Base-by-base conservation (phyloP, 2,888 invertebrate species). In the Ashinkailepas kermadecensis region DNA sequence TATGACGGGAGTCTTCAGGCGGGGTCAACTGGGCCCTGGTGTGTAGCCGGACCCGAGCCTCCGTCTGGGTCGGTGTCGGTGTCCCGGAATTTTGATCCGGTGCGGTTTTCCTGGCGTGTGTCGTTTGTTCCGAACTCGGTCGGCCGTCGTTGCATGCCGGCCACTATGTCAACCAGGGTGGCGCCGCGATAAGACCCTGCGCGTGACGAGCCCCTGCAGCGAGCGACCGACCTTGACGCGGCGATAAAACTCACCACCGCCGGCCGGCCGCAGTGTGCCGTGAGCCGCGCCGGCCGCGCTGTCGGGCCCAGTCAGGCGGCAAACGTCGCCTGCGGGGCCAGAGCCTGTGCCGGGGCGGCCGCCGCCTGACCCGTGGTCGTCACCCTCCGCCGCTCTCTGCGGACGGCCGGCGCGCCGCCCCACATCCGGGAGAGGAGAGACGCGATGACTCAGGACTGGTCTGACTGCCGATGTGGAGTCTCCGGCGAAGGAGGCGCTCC, bases 401-500 rank as follows among this genome's bases (percentile, higher is more conserved):
- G 39, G 39, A 1, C 39, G 39, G 39, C 39, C 39, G 39, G 39
- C n/a, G 64, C n/a, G 39, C 65, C 25, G 70, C 15, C 70, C 13
- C 70, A 15, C 70, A 70, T 70, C 70, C 70, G 70, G 70, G 70
- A 70, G 70, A 70, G 15, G 70, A 39, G 70, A 70, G 70, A 70
- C 39, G 70, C 23, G 64, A 67, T 67, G 70, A 70, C 15, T 70
- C 70, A 70, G 70, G 23, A n/a, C 21, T 23, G 12, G 65, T 10
- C 65, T 23, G 65, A 18, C 18, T 4, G 65, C 23, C 65, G 23
- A 11, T 23, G 12, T 0, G 70, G 39, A 39, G 39, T 39, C 39
- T 4, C 2, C 39, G 2, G 39, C 39, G 39, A 39, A 39, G 39
- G 39, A 39, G 39, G 39, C 70, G 70, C 39, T 70, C 39, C 39